Evolutionary conservation across 2,888 invertebrate species (phyloP).

Genomic region (Diarsia dahlii): DNA sequence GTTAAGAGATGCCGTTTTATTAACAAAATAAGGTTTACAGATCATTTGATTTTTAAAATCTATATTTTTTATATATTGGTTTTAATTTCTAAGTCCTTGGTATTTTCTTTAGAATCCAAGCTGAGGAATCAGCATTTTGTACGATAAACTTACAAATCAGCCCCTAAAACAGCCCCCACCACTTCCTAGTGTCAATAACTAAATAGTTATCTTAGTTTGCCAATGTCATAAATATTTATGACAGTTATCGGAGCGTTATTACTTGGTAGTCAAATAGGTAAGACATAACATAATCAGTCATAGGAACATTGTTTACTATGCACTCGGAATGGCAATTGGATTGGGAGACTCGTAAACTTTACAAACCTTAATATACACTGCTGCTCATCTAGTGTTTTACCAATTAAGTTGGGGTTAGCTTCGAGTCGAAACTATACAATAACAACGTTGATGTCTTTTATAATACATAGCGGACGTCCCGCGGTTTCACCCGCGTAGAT

Average conservation of each 20-base stretch:
- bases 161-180: neutral
- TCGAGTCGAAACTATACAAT: neutral
- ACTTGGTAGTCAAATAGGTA: constrained; percentile 34
- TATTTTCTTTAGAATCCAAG: neutral
- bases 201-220: constrained; percentile 21
- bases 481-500: no score
- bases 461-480: no score
- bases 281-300: constrained; percentile 20
- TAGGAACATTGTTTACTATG: constrained; percentile 17
- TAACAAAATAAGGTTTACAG: neutral
- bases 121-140: neutral
- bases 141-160: neutral
- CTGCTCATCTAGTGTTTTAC: neutral
- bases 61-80: no score
- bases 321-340: constrained; percentile 1
- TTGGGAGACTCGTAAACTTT: neutral
- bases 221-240: constrained; percentile 47
- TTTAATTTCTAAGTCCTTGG: no score
- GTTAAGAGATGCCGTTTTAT: neutral
- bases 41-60: neutral
- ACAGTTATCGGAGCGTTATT: constrained; percentile 19
- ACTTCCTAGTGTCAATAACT: neutral
- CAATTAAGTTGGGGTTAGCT: neutral
- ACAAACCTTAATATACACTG: neutral
- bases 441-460: no score